phyloP scores from a whole-genome alignment of 2,113 vertebrate genomes.

The Rhinolophus ferrumequinum region DNA sequence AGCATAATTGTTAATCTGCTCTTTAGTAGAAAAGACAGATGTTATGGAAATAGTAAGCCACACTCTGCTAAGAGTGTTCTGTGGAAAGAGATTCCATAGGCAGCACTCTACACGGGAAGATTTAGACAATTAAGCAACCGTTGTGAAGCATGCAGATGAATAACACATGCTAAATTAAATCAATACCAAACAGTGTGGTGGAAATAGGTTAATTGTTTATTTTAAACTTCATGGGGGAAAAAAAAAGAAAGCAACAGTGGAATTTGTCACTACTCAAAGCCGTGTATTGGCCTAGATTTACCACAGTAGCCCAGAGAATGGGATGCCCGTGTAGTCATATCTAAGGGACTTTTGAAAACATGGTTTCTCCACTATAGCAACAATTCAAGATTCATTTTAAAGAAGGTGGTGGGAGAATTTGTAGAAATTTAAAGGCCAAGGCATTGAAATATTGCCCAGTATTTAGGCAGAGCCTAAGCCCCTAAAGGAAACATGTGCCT shows the following conservation, averaged over 20 bases:
- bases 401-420: neutral
- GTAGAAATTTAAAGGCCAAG: neutral
- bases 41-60: constrained; percentile 86
- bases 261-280: constrained; percentile 69
- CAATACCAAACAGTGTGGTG: constrained; percentile 75
- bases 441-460: neutral
- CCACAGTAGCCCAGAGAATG: neutral
- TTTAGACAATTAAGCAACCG: constrained; percentile 81
- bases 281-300: constrained; percentile 66
- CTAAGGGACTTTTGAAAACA: neutral
- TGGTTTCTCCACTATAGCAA: neutral
- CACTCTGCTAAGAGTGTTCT: constrained; percentile 77
- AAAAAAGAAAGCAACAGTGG: constrained; percentile 60
- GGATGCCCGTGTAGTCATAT: accelerated
- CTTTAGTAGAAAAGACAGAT: constrained; percentile 87
- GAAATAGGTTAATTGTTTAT: constrained; percentile 75
- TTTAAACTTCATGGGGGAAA: constrained; percentile 70
- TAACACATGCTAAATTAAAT: constrained; percentile 80
- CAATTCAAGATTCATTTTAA: neutral
- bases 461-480: neutral
- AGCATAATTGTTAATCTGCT: constrained; percentile 85
- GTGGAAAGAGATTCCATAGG: constrained; percentile 76
- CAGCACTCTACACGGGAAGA: constrained; percentile 80
- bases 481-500: neutral
- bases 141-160: constrained; percentile 82